A percentile compares a stretch with the other conserved stretches of the same genome.
phyloP scores from a whole-genome alignment of 2,797 vertebrate species.

The Anas acuta region DNA sequence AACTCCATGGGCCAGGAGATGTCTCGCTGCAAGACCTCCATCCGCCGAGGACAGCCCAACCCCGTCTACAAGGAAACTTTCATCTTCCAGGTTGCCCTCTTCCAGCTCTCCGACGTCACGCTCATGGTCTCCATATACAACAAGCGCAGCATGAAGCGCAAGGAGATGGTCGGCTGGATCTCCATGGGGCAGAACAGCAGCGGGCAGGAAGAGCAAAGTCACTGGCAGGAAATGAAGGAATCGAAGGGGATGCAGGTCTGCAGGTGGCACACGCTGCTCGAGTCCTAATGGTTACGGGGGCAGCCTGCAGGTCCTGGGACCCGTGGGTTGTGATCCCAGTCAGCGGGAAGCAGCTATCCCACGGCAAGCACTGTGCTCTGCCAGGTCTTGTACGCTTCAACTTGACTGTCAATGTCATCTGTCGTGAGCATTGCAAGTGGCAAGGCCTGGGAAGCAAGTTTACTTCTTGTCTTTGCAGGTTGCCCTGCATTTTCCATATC shows the following conservation, averaged over 20 bases:
- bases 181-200: slow-evolving; percentile 94
- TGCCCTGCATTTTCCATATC: not conserved
- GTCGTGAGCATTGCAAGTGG: not conserved
- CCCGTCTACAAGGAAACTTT: slow-evolving; percentile 98
- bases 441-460: not conserved
- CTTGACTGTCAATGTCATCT: not conserved
- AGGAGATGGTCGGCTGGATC: slow-evolving; percentile 97
- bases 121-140: slow-evolving; percentile 93
- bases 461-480: not conserved
- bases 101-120: slow-evolving; percentile 96
- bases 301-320: not conserved
- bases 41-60: slow-evolving; percentile 93
- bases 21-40: slow-evolving; percentile 92
- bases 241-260: slow-evolving; percentile 88
- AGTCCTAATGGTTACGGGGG: slow-evolving; percentile 79
- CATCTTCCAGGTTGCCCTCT: slow-evolving; percentile 96
- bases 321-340: not conserved
- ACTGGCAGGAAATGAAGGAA: slow-evolving; percentile 97
- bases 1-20: slow-evolving; percentile 95
- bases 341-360: not conserved
- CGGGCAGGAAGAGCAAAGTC: slow-evolving; percentile 90
- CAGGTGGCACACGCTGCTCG: slow-evolving; percentile 93
- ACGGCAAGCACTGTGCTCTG: not conserved
- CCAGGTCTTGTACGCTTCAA: not conserved
- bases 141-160: slow-evolving; percentile 93